phyloP scores from a whole-genome alignment of 2,888 invertebrate genomes.

The Drosophila sordidapex region DNA sequence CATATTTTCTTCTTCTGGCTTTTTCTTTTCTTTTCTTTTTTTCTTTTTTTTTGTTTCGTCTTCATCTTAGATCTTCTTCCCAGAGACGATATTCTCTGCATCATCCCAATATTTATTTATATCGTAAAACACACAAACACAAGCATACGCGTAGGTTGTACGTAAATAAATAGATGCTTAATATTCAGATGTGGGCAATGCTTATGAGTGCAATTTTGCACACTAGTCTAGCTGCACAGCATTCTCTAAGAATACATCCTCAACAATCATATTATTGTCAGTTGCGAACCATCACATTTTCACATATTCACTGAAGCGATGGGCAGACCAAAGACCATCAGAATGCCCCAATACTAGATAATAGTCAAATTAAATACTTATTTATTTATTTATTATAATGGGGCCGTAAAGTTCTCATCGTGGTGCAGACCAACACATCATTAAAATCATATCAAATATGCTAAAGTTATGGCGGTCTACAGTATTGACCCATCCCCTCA shows the following conservation, averaged over 20 bases:
- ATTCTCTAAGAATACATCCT: constrained; percentile 18
- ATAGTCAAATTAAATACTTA: background rate
- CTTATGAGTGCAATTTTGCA: constrained; percentile 8
- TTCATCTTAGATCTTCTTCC: constrained; percentile 1
- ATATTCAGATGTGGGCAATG: constrained; percentile 12
- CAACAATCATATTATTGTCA: constrained; percentile 46
- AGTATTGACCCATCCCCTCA: background rate
- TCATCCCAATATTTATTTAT: constrained; percentile 44
- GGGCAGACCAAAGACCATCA: background rate
- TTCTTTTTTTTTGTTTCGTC: background rate
- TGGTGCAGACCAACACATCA: background rate
- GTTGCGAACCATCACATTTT: constrained; percentile 23
- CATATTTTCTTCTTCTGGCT: constrained; percentile 20
- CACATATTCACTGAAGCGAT: background rate
- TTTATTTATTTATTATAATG: background rate
- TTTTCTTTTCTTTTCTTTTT: background rate
- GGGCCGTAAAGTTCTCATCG: background rate
- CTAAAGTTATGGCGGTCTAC: background rate
- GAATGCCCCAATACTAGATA: too few relatives aligned
- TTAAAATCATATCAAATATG: background rate
- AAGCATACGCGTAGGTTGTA: constrained; percentile 8
- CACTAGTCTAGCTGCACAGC: constrained; percentile 14
- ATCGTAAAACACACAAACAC: constrained; percentile 7
- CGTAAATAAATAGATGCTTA: constrained; percentile 25
- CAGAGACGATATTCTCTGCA: constrained; percentile 1